phyloP scores from a whole-genome alignment of 2,888 invertebrate genomes.

The Conomelus anceps region DNA sequence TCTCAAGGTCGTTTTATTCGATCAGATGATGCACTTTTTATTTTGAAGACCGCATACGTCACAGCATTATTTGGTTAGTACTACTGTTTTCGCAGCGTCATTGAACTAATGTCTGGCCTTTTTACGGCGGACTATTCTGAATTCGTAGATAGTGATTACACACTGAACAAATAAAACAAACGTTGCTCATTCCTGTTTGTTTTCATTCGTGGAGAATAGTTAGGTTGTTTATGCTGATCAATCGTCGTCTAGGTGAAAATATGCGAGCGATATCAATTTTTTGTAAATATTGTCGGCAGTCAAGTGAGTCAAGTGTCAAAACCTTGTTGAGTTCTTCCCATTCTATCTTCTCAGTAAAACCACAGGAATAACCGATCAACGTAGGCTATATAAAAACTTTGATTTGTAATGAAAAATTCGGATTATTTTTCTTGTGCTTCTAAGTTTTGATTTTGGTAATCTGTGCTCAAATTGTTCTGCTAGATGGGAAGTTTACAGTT shows the following conservation, averaged over 20 bases:
- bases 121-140: background rate
- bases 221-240: background rate
- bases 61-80: background rate
- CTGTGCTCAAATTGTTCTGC: no score
- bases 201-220: background rate
- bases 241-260: background rate
- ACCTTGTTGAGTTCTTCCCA: background rate
- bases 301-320: no score
- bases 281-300: background rate
- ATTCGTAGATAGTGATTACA: background rate
- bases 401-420: no score
- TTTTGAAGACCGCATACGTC: background rate
- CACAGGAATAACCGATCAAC: no score
- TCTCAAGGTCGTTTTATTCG: background rate
- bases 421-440: no score
- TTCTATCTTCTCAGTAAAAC: no score
- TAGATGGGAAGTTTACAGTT: no score
- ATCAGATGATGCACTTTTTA: background rate
- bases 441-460: no score
- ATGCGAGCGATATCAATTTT: background rate
- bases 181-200: background rate
- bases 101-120: background rate
- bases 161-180: background rate
- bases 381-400: no score
- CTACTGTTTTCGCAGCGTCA: background rate